Conservation (phyloP, 2,888 invertebrate genomes). For the Chrysina gloriosa region DNA sequence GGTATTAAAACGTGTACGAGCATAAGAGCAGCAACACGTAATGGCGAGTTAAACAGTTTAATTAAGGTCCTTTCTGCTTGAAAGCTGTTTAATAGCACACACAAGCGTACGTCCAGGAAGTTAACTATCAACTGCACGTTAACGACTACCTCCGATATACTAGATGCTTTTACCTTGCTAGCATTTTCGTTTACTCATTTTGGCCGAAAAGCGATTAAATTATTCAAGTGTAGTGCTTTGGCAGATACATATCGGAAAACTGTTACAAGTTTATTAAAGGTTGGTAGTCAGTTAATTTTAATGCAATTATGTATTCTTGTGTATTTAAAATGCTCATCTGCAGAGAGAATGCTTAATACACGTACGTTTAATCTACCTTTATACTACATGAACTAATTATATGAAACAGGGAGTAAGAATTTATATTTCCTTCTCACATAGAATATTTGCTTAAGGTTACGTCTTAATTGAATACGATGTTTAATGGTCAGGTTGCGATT, state of each 20-base stretch:
- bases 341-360: not conserved
- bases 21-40: slow-evolving; percentile 36
- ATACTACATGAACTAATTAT: not conserved
- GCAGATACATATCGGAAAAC: not conserved
- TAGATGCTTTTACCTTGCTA: slow-evolving; percentile 10
- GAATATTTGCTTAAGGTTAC: not conserved
- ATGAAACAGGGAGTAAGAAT: not conserved
- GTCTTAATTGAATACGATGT: too few species aligned
- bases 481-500: too few species aligned
- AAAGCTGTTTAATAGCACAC: slow-evolving; percentile 29
- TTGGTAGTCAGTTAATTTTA: not conserved
- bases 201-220: slow-evolving; percentile 15
- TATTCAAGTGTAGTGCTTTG: slow-evolving; percentile 9
- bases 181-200: not conserved
- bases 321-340: not conserved
- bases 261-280: slow-evolving; percentile 11
- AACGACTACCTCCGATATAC: slow-evolving; percentile 17
- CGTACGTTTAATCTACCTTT: not conserved
- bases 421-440: not conserved
- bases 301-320: not conserved
- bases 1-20: slow-evolving; percentile 41
- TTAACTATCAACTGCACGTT: slow-evolving; percentile 27
- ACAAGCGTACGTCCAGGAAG: slow-evolving; percentile 23
- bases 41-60: slow-evolving; percentile 44
- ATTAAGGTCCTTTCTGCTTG: slow-evolving; percentile 38